A percentile compares a stretch with the other conserved stretches of the same genome.
Conservation (phyloP, 2,888 invertebrate species). For the Epinotia bilunana region DNA sequence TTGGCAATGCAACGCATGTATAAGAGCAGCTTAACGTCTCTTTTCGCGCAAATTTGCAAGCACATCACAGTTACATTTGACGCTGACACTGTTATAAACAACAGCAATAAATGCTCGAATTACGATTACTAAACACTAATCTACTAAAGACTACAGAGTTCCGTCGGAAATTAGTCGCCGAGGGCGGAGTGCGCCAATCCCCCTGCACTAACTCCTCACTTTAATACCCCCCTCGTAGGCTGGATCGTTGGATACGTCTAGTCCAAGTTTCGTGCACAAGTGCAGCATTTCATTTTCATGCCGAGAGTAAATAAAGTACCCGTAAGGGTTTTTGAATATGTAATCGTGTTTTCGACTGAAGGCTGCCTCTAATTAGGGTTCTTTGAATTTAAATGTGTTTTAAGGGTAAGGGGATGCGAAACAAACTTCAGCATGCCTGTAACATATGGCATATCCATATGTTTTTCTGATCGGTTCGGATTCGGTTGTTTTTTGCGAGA, state of each 20-base stretch:
- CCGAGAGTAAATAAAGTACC: constrained; percentile 57
- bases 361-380: constrained; percentile 24
- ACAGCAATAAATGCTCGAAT: constrained; percentile 60
- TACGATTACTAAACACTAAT: constrained; percentile 52
- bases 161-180: constrained; percentile 82
- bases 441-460: too few species aligned
- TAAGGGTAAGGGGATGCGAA: neutral
- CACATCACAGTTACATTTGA: too few species aligned
- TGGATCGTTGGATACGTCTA: constrained; percentile 61
- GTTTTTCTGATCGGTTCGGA: too few species aligned
- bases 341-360: constrained; percentile 12
- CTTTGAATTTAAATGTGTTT: constrained; percentile 8
- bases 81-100: neutral
- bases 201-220: constrained; percentile 48
- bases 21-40: too few species aligned
- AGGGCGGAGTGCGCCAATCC: constrained; percentile 60
- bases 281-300: constrained; percentile 62
- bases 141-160: constrained; percentile 60
- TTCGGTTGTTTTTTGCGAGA: too few species aligned
- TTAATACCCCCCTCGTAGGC: constrained; percentile 67
- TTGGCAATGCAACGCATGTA: too few species aligned
- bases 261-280: constrained; percentile 69
- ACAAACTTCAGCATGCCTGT: too few species aligned
- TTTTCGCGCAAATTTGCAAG: too few species aligned
- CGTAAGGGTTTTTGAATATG: constrained; percentile 31